phyloP scores from a whole-genome alignment of 2,888 invertebrate genomes.

The Esperia sulphurella region DNA sequence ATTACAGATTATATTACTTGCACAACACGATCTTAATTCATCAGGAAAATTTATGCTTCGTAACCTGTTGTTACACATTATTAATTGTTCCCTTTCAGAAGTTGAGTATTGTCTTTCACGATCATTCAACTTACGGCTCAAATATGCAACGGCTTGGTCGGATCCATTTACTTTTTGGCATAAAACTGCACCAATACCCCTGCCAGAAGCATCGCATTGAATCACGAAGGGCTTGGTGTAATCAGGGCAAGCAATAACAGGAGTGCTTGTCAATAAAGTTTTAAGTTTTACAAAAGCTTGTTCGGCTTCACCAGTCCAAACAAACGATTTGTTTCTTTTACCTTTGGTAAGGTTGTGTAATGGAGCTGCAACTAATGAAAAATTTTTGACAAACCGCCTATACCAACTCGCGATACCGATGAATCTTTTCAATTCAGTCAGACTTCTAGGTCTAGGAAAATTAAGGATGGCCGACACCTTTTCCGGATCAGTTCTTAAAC shows the following conservation, averaged over 20 bases:
- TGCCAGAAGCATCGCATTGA: slow-evolving; percentile 13
- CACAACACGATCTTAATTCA: too few species aligned
- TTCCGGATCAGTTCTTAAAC: slow-evolving; percentile 13
- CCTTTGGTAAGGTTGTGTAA: slow-evolving; percentile 7
- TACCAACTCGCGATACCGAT: slow-evolving; percentile 15
- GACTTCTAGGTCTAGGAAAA: slow-evolving; percentile 15
- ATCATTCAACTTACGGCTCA: slow-evolving; percentile 2
- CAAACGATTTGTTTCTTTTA: slow-evolving; percentile 1
- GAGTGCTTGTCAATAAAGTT: slow-evolving; percentile 9
- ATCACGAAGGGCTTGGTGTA: slow-evolving; percentile 13
- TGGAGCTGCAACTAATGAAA: slow-evolving; percentile 12
- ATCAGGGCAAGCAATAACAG: slow-evolving; percentile 16
- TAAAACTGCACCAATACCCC: slow-evolving; percentile 13
- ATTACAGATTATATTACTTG: too few species aligned
- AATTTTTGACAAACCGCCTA: slow-evolving; percentile 16
- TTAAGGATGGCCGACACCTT: slow-evolving; percentile 17
- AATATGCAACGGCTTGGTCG: slow-evolving; percentile 15
- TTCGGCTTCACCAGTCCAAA: slow-evolving; percentile 14
- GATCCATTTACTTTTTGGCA: slow-evolving; percentile 5
- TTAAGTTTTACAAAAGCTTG: slow-evolving; percentile 13
- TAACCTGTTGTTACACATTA: too few species aligned
- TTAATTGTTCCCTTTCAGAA: slow-evolving; percentile 13
- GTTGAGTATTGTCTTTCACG: slow-evolving; percentile 9
- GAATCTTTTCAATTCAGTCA: slow-evolving; percentile 16
- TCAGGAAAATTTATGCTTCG: too few species aligned